Evolutionary conservation across 2,797 vertebrate species (phyloP), one percentile per base, ranked within the genome.

Genomic region (Sebastes hubbsi): DNA sequence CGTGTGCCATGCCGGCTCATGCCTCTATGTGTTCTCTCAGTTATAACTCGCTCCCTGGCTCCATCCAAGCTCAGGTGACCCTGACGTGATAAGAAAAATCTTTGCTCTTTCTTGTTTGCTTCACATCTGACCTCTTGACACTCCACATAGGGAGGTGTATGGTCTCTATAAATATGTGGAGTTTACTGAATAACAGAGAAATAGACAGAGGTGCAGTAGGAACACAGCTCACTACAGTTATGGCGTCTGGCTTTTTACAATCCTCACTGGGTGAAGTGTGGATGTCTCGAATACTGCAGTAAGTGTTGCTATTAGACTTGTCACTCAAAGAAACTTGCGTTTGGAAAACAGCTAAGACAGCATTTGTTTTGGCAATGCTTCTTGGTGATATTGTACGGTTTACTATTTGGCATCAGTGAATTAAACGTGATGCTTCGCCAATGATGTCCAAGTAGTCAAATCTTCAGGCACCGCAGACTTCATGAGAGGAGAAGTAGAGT

Each of bases 191-290:
- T 42, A 81, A 78, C 60, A 64, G 54, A 71, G 14, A 67, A 71
- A 70, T 11, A 72, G 63, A 49, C 24, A 30, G 52, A 67, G 46
- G 65, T 71, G 46, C 7, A 46, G 42, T 46, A 1, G 52, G 20
- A 55, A 36, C 29, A 36, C 67, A 30, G 64, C 5, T n/a, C 36
- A 6, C 14, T 46, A 6, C 30, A 56, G 56, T 30, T 72, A 94
- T 94, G 94, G 87, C 91, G 7, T 80, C 77, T 70, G 77, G 86
- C 18, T 77, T 83, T 88, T 88, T 94, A 78, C 87, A 88, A 59
- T 82, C 75, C 11, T 84, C 83, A 8, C 13, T 89, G 36, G 84
- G 80, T 72, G 89, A 94, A 67, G 87, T 93, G 65, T 91, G 88
- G 91, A 90, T 93, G 69, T 58, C 88, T 79, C 83, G 12, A 7